Evolutionary conservation across 37 sponge, comb jelly and placozoan genomes (phyloP), one percentile per base, ranked within the genome.

Genomic region (Crambe crambe): DNA sequence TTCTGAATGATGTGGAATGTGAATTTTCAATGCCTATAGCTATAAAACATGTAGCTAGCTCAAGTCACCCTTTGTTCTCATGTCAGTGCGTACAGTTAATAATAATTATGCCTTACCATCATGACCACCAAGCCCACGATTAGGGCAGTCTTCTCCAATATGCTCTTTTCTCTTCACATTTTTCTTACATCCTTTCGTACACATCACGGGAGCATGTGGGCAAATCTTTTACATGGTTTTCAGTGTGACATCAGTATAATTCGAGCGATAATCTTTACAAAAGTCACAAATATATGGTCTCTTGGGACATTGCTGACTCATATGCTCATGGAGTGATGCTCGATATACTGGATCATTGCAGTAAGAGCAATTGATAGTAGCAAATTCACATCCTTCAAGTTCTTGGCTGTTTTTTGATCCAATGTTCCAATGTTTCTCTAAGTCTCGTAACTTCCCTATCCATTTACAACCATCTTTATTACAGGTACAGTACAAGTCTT

Each of bases 241-340:
- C 37, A 31, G 42, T 51, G n/a, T n/a, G 8, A 80, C 80, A 44
- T 80, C 71, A 27, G 29, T 32, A 70, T 35, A 80, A 42, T 32
- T 42, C 15, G 80, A 80, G 20, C 23, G 23, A 58, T 70, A 80
- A 3, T 70, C 56, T 6, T 32, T 30, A 36, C 80, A 80, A 64
- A 56, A 70, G 0, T 80, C 71, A 58, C 80, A 80, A 38, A 37
- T 30, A 56, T 58, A 80, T 29, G 71, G 71, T 37, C 80, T 70
- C 38, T 70, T 57, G 58, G 23, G 26, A 40, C 80, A 80, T 22
- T 23, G 15, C 41, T 18, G 26, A 23, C 21, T 57, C n/a, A 37
- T 37, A 32, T 70, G 80, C 2, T 39, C 35, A 22, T 34, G 21
- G 6, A 70, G 27, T 18, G 42, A 26, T 23, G 22, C 12, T 21